Conservation (phyloP, 2,113 vertebrate species). For the Platycercus adscitus region DNA sequence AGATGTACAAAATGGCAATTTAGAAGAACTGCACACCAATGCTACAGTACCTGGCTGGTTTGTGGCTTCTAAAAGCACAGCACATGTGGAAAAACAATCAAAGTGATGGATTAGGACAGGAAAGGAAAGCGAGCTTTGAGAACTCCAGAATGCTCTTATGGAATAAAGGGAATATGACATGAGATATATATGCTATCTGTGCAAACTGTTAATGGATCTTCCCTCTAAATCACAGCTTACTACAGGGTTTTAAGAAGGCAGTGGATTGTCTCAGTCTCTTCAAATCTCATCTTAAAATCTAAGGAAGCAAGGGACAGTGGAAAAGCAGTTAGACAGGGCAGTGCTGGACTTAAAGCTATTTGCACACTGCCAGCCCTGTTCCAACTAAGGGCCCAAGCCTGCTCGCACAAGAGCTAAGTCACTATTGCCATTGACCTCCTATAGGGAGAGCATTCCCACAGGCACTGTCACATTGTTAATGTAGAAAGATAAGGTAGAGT, state of each 20-base stretch:
- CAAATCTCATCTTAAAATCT: background rate
- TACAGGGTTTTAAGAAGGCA: background rate
- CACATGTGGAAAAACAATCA: constrained; percentile 81
- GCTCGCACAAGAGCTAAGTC: background rate
- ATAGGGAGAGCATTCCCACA: background rate
- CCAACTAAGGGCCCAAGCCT: background rate
- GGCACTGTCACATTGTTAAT: background rate
- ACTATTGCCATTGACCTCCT: background rate
- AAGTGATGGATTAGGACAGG: constrained; percentile 78
- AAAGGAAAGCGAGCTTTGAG: constrained; percentile 61
- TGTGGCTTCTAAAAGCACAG: constrained; percentile 89
- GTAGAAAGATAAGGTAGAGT: constrained; percentile 38
- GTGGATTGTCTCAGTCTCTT: background rate
- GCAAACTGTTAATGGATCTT: constrained; percentile 1
- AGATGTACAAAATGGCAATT: constrained; percentile 53
- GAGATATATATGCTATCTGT: constrained; percentile 31
- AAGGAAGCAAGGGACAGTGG: background rate
- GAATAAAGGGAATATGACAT: constrained; percentile 44
- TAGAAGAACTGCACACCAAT: constrained; percentile 70
- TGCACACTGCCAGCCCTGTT: background rate
- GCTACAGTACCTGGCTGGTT: constrained; percentile 88
- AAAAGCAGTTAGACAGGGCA: background rate
- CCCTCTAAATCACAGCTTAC: constrained; percentile 14
- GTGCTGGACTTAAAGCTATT: background rate
- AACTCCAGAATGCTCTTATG: constrained; percentile 66